Evolutionary conservation across 1,140 invertebrate species (phyloP), one percentile per base, ranked within the genome.

Genomic region (Hermetia illucens): DNA sequence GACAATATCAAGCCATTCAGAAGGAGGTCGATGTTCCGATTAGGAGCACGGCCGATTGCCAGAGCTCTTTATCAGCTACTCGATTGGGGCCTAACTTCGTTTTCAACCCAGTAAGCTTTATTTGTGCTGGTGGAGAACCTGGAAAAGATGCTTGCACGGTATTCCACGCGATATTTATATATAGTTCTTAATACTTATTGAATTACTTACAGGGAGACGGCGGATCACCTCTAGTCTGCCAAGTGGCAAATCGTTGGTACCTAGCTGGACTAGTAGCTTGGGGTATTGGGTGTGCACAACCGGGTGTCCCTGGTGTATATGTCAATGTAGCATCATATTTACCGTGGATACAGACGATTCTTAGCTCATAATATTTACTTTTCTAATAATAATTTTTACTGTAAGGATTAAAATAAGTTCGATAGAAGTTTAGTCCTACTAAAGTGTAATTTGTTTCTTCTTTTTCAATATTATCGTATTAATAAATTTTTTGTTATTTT

Each of bases 71-170:
- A 33, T 61, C 68, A 16, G 48, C 53, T 1, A 84, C 82, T 0
- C 65, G 79, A 3, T 65, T 86, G 1, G 79, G 80, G 0, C 32
- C 66, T 1, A 54, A 50, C 16, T 86, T 74, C 46, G 54, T 63
- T 6, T 58, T 84, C 0, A 70, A 77, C 42, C 67, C 66, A 29
- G 68, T 58, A 1, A 78, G 75, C 21, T 84, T 85, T 48, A 60
- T 85, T 5, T 85, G 82, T 46, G 82, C 81, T 29, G 82, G 82
- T 16, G 81, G 80, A 2, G 79, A 82, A 53, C 49, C 65, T 5
- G 76, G 77, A 34, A 83, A 82, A 55, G 82, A 86, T 58, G 71
- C 81, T 8, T 86, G 82, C 63, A 78, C 43, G 1, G 43, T 41
- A 42, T 37, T 29, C 42, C 24, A 27, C 8, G n/a, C 8, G n/a